phyloP scores from a whole-genome alignment of 2,113 vertebrate genomes.

The Sclerurus mexicanus region DNA sequence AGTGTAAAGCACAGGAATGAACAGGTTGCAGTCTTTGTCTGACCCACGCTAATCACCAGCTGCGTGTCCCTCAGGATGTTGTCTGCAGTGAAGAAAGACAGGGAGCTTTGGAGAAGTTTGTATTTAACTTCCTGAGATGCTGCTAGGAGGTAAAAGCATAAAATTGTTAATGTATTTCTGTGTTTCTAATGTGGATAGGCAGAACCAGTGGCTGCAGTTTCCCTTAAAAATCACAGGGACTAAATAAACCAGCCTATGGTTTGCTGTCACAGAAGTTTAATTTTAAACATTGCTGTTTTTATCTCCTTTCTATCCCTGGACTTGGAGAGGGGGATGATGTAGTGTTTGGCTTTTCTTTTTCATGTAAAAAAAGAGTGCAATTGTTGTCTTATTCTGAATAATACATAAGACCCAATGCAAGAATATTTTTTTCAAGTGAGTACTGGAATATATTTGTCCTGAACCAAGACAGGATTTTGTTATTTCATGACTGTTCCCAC shows the following conservation, averaged over 20 bases:
- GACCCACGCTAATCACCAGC: background rate
- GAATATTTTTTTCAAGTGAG: background rate
- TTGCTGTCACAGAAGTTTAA: background rate
- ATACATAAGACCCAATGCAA: background rate
- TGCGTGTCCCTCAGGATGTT: background rate
- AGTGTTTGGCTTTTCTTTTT: background rate
- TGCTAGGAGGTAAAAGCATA: background rate
- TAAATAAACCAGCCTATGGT: background rate
- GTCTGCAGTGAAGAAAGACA: background rate
- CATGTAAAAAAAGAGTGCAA: background rate
- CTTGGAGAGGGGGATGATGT: background rate
- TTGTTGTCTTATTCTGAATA: background rate
- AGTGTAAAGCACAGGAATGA: background rate
- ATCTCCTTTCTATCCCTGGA: background rate
- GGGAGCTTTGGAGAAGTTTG: background rate
- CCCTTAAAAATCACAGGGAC: background rate
- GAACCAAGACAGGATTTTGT: background rate
- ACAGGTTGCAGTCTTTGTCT: background rate
- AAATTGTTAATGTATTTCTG: background rate
- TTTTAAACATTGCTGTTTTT: background rate
- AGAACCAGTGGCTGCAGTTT: background rate
- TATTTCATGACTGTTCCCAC: background rate
- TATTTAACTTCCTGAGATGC: background rate
- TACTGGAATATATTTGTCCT: background rate
- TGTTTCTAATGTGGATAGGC: background rate